A percentile compares a stretch with the other conserved stretches of the same genome.
Evolutionary conservation across 2,113 vertebrate species (phyloP).

Genomic region (Xiphorhynchus elegans): DNA sequence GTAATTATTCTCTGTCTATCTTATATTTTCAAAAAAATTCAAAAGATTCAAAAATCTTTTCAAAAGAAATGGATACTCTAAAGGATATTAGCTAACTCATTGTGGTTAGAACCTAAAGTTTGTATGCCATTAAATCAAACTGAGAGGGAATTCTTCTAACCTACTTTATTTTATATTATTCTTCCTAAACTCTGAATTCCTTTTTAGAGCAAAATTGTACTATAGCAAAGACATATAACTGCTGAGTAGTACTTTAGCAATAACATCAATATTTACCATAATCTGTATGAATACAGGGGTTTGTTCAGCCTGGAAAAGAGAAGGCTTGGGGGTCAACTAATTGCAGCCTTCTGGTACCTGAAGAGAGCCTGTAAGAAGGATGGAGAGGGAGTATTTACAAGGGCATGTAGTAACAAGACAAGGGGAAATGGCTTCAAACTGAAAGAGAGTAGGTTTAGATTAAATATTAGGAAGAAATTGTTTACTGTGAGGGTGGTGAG

Average conservation of each 20-base stretch:
- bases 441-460: background rate
- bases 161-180: background rate
- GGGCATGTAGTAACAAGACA: background rate
- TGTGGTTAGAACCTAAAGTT: background rate
- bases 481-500: background rate
- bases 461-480: background rate
- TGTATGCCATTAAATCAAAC: background rate
- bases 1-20: background rate
- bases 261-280: background rate
- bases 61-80: background rate
- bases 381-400: background rate
- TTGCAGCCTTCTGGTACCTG: background rate
- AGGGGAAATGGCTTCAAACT: background rate
- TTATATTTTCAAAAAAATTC: background rate
- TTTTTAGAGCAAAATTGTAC: background rate
- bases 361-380: background rate
- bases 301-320: background rate
- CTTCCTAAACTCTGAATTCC: background rate
- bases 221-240: background rate
- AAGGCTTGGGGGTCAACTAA: background rate
- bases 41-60: too few species aligned
- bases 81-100: background rate
- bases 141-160: background rate
- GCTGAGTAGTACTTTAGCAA: background rate
- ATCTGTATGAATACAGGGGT: background rate